Evolutionary conservation across 2,888 invertebrate species (phyloP).

Genomic region (Hartigia nigra): DNA sequence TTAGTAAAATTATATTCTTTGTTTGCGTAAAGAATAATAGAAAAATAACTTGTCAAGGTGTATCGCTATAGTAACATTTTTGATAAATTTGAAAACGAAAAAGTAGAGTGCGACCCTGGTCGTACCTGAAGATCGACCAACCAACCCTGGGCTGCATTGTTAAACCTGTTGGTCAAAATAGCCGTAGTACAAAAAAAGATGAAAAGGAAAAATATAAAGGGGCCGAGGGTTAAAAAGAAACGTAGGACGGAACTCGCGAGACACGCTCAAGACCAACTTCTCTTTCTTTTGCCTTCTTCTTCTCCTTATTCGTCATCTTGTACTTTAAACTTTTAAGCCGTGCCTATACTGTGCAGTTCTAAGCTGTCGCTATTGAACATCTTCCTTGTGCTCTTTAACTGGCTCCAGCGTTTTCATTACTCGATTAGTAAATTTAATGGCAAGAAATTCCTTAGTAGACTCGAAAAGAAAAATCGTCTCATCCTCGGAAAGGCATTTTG

Average conservation of each 20-base stretch:
- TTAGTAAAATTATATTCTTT: neutral
- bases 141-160: slow-evolving; percentile 10
- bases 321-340: neutral
- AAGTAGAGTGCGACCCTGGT: slow-evolving; percentile 6
- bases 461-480: neutral
- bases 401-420: neutral
- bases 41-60: neutral
- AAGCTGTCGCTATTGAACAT: neutral
- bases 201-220: neutral
- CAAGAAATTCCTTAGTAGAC: neutral
- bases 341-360: neutral
- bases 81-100: neutral
- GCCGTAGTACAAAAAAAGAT: slow-evolving; percentile 2
- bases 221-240: neutral
- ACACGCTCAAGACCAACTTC: slow-evolving; percentile 1
- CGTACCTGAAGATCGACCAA: slow-evolving; percentile 6
- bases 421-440: neutral
- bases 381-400: neutral
- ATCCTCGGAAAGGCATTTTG: neutral
- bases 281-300: neutral
- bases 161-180: slow-evolving; percentile 10
- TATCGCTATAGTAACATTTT: neutral
- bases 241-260: neutral
- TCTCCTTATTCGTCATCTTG: neutral
- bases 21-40: neutral